phyloP scores from a whole-genome alignment of 2,113 vertebrate genomes.

The Aspiorhynchus laticeps region DNA sequence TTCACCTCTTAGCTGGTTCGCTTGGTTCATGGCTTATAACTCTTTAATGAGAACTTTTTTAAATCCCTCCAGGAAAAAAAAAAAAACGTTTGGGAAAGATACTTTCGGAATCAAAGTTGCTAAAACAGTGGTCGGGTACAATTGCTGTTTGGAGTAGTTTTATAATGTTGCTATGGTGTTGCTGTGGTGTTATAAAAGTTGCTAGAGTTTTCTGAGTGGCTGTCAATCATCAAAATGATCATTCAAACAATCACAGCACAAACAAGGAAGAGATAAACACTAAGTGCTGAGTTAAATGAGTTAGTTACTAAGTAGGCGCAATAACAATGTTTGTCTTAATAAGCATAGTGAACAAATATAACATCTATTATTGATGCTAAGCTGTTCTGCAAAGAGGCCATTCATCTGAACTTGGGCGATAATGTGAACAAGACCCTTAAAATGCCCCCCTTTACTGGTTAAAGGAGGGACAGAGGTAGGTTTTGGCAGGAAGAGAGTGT shows the following conservation, averaged over 20 bases:
- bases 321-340: conserved; percentile 3
- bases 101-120: too few species aligned
- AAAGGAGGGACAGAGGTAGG: conserved; percentile 42
- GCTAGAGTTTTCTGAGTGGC: neutral
- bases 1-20: neutral
- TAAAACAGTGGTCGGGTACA: neutral
- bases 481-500: conserved; percentile 53
- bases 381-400: conserved; percentile 6
- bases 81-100: neutral
- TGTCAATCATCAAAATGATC: neutral
- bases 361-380: conserved; percentile 20
- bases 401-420: conserved; percentile 28
- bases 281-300: neutral
- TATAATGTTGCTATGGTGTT: neutral
- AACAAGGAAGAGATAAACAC: neutral
- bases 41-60: neutral
- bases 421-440: conserved; percentile 33
- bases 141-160: neutral
- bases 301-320: neutral
- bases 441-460: neutral
- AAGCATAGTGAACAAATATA: neutral
- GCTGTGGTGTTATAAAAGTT: neutral
- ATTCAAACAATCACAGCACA: neutral
- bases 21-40: neutral
- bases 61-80: neutral